Base-by-base conservation (phyloP, 2,888 invertebrate genomes). In the Conistra vaccinii region DNA sequence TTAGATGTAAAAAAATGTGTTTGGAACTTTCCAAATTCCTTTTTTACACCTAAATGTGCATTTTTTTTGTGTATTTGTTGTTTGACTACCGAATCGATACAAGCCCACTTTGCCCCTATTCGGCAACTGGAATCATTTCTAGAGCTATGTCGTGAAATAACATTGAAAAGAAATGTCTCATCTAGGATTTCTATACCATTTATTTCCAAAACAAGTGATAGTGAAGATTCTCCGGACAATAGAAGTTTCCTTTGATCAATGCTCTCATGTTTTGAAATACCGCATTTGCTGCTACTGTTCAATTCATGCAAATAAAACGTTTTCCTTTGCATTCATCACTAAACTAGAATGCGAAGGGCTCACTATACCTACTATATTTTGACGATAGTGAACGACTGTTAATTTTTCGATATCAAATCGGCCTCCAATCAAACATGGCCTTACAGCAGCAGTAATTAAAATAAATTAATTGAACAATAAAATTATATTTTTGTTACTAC, bases 391-490 rank as follows among this genome's bases (percentile, higher is more conserved):
- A 58, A 48, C 26, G 29, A 23, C 42, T 35, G 45, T 26, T 39
- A 65, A 48, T 60, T 6, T 53, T 32, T 39, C 29, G 77, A 53
- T 81, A 65, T 55, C 23, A 76, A 66, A 66, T 61, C 75, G 55
- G 26, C 45, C 39, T 62, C 81, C 39, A 55, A 66, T 82, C 48
- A 32, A 20, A 68, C 68, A 53, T 67, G 58, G 63, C 78, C 58
- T 76, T 55, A 3, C 4, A 45, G 1, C 26, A 45, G 29, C 26
- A 32, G 39, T 65, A 17, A 69, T 68, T 82, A 63, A 76, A 79
- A 45, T 77, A 14, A 78, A 77, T 83, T 45, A 82, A 82, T 79
- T 77, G 83, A 53, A 83, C 83, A 39, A 68, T 77, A 58, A 63
- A 68, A 53, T 12, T 68, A 23, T 45, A 23, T 32, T 65, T 63